Conservation (phyloP, 2,888 invertebrate genomes). For the Drosophila yooni region DNA sequence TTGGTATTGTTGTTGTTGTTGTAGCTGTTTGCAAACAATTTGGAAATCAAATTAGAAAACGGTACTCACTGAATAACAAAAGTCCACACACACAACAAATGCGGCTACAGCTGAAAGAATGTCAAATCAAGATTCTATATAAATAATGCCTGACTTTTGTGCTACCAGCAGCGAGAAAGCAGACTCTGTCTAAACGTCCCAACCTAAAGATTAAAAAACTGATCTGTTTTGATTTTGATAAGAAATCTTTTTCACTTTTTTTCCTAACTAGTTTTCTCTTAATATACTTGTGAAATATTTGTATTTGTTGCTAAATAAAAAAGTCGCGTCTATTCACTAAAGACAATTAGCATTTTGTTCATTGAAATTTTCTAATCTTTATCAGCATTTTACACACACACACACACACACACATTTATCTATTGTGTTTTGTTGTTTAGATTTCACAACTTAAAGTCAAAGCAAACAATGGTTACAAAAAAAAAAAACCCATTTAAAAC, state of each 20-base stretch:
- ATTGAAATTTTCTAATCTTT: not conserved
- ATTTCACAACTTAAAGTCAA: not conserved
- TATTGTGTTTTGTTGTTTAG: not conserved
- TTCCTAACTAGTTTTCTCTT: not conserved
- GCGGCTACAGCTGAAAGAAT: conserved; percentile 16
- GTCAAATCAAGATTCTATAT: conserved; percentile 10
- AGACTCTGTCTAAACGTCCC: not conserved
- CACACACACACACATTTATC: not conserved
- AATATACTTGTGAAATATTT: not conserved
- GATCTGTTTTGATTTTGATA: not conserved
- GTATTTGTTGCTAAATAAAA: not conserved
- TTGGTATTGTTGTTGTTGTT: not conserved
- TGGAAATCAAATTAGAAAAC: conserved; percentile 58
- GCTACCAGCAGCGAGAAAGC: not conserved
- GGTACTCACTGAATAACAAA: conserved; percentile 41
- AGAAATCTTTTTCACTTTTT: not conserved
- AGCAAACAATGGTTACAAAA: not conserved
- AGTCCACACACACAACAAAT: not conserved
- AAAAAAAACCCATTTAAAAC: not conserved
- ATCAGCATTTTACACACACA: not conserved
- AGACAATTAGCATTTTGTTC: not conserved
- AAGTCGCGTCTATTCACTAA: not conserved
- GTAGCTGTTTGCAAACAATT: conserved; percentile 27
- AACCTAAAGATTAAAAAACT: not conserved
- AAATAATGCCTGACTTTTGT: conserved; percentile 6